phyloP scores from a whole-genome alignment of 1,140 invertebrate genomes.

The Varroa destructor region DNA sequence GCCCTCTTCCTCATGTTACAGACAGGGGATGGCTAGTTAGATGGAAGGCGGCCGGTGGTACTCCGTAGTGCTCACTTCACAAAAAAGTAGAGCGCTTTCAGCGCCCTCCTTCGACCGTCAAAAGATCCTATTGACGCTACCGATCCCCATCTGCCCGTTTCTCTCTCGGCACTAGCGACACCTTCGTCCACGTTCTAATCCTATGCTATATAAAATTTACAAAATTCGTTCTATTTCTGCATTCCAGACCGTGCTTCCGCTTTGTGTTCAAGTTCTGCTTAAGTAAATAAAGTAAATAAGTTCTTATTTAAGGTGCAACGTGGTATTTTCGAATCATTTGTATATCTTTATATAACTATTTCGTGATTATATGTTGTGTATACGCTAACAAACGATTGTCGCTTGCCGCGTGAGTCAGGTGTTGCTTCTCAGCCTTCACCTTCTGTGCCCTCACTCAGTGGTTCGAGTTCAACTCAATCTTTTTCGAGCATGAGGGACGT shows the following conservation, averaged over 20 bases:
- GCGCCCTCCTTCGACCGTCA: slow-evolving; percentile 27
- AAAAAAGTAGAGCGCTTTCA: slow-evolving; percentile 18
- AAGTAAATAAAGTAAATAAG: neutral
- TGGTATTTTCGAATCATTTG: too few species aligned
- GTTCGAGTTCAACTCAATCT: neutral
- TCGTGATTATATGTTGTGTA: too few species aligned
- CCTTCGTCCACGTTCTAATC: neutral
- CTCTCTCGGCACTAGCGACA: neutral
- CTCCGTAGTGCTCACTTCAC: slow-evolving; percentile 25
- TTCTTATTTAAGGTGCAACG: too few species aligned
- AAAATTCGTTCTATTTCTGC: neutral
- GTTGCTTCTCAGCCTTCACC: neutral
- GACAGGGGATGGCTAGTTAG: neutral
- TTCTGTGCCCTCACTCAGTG: neutral
- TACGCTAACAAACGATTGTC: neutral
- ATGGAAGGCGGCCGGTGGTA: neutral
- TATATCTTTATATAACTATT: too few species aligned
- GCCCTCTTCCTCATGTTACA: neutral
- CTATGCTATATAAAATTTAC: neutral
- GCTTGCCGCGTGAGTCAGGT: neutral
- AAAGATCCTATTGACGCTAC: neutral
- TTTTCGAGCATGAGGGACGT: neutral
- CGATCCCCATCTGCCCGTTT: neutral
- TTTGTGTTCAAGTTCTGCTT: neutral
- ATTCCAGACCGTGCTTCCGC: neutral